Conservation (phyloP, 2,113 vertebrate genomes). For the Varanus salvator region DNA sequence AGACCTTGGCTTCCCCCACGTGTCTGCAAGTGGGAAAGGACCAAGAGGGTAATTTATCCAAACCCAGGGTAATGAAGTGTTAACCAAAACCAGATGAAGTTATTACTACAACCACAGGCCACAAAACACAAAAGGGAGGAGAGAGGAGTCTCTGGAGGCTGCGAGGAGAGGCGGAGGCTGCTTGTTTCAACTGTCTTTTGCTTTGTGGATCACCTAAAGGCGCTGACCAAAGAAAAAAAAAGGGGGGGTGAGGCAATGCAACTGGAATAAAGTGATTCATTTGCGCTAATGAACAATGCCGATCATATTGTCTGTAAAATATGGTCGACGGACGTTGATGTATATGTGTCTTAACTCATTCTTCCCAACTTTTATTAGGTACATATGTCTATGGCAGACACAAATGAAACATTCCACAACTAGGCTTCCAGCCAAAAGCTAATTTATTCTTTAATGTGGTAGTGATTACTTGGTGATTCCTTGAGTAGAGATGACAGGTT, state of each 20-base stretch:
- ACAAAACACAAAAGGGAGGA: conserved; percentile 69
- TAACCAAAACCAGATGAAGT: conserved; percentile 85
- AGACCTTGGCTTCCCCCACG: conserved; percentile 71
- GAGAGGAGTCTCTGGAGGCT: background rate
- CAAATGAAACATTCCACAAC: conserved; percentile 82
- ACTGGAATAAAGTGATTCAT: conserved; percentile 74
- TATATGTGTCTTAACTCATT: conserved; percentile 81
- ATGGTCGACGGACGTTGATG: conserved; percentile 71
- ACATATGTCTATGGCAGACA: conserved; percentile 85
- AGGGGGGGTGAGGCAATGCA: conserved; percentile 52
- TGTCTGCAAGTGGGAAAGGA: conserved; percentile 76
- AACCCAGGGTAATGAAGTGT: conserved; percentile 84
- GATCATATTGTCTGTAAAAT: conserved; percentile 73
- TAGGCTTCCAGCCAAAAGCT: conserved; percentile 85
- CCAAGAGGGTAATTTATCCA: conserved; percentile 81
- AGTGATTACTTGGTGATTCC: conserved; percentile 86
- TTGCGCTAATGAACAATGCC: conserved; percentile 78
- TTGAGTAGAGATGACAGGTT: conserved; percentile 86
- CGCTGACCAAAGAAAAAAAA: conserved; percentile 61
- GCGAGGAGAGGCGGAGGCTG: conserved; percentile 54
- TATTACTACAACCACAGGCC: conserved; percentile 82
- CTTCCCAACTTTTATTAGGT: conserved; percentile 84
- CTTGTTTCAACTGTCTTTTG: conserved; percentile 69
- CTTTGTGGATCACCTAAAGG: conserved; percentile 71
- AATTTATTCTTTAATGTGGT: conserved; percentile 89